phyloP scores from a whole-genome alignment of 2,888 invertebrate species.

The Leptinotarsa peninsularis region DNA sequence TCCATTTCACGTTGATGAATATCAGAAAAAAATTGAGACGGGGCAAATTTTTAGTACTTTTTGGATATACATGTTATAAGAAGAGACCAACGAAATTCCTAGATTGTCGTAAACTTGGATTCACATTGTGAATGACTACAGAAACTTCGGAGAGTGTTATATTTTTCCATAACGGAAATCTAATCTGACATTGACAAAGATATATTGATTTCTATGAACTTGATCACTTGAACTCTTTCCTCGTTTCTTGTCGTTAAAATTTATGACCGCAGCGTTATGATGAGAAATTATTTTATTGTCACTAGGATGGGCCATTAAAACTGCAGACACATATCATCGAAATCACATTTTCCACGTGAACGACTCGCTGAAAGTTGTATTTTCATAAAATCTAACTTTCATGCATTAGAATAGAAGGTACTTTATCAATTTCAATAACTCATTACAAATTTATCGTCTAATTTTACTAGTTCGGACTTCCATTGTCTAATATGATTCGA shows the following conservation, averaged over 20 bases:
- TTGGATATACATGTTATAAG: too few species aligned
- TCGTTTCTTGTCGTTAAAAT: neutral
- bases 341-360: neutral
- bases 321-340: constrained; percentile 4
- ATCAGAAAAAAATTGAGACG: too few species aligned
- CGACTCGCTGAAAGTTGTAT: neutral
- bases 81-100: too few species aligned
- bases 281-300: constrained; percentile 7
- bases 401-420: neutral
- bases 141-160: too few species aligned
- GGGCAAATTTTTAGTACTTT: too few species aligned
- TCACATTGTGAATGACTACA: too few species aligned
- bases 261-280: constrained; percentile 8
- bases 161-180: neutral
- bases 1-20: too few species aligned
- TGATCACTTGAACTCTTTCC: neutral
- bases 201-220: neutral
- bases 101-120: too few species aligned
- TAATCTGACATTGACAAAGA: neutral
- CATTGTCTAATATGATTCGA: too few species aligned
- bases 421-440: neutral
- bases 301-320: neutral
- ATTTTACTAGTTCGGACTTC: too few species aligned
- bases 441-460: too few species aligned
- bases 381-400: neutral